These are phyloP conservation scores for Clarias batrachus DNA, from an alignment of 2,113 vertebrate species.

Conservation along the genomic window DNA sequence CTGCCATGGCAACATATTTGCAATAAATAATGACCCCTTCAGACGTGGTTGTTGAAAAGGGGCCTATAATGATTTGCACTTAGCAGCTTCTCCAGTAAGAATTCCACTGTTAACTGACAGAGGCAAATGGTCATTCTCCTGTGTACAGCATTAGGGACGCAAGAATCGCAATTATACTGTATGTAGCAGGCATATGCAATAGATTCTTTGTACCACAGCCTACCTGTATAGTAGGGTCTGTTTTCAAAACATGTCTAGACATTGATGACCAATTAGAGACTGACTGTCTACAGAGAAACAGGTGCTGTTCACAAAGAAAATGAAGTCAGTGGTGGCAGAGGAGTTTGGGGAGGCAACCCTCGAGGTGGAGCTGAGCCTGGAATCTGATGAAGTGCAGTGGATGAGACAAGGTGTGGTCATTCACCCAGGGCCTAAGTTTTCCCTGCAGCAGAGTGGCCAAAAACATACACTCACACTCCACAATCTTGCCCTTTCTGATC, in stretches of 20 bases:
- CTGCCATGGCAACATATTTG: slow-evolving; percentile 48
- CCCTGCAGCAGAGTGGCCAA: slow-evolving; percentile 70
- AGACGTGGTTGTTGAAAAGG: slow-evolving; percentile 57
- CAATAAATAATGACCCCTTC: slow-evolving; percentile 55
- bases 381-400: slow-evolving; percentile 84
- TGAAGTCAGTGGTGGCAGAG: slow-evolving; percentile 78
- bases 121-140: slow-evolving; percentile 61
- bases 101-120: slow-evolving; percentile 69
- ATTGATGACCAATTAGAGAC: neutral
- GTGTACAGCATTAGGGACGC: slow-evolving; percentile 11
- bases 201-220: neutral
- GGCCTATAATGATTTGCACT: slow-evolving; percentile 57
- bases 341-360: slow-evolving; percentile 80
- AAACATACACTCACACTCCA: slow-evolving; percentile 77
- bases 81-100: slow-evolving; percentile 66
- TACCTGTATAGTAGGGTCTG: neutral
- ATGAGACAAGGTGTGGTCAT: slow-evolving; percentile 87
- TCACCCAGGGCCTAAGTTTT: slow-evolving; percentile 76
- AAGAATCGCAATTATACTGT: neutral
- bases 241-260: neutral
- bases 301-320: slow-evolving; percentile 80
- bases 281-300: slow-evolving; percentile 77
- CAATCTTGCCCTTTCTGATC: slow-evolving; percentile 75
- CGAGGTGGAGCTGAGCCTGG: slow-evolving; percentile 82
- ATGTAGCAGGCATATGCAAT: slow-evolving; percentile 11